Percentiles rank a stretch among this genome's conserved stretches.
Conservation (phyloP, 2,797 vertebrate genomes). For the Myotis planiceps region DNA sequence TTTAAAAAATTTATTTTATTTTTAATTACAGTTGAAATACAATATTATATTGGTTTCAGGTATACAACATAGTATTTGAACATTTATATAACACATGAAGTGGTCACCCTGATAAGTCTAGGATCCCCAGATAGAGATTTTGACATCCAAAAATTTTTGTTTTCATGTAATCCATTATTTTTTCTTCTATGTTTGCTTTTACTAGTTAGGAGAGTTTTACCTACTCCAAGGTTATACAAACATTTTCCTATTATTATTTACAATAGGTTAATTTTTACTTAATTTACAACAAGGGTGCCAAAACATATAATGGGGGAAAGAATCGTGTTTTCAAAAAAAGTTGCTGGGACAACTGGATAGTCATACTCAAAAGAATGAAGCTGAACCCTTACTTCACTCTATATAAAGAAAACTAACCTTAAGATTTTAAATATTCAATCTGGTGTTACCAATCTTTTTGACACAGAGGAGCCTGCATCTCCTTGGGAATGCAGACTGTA, state of each 20-base stretch:
- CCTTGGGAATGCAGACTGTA: background rate
- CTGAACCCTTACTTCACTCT: background rate
- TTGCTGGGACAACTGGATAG: background rate
- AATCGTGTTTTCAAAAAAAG: background rate
- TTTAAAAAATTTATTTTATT: background rate
- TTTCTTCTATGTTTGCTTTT: background rate
- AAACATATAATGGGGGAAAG: background rate
- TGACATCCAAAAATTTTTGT: background rate
- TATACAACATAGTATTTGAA: background rate
- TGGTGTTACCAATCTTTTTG: background rate
- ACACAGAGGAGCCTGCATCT: background rate
- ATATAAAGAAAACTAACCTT: background rate
- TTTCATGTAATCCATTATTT: background rate
- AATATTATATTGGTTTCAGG: background rate
- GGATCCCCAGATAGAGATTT: background rate
- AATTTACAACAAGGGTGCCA: background rate
- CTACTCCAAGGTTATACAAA: background rate
- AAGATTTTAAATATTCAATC: background rate
- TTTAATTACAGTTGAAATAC: background rate
- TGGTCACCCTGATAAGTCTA: background rate
- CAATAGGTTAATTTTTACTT: background rate
- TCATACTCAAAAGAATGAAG: background rate
- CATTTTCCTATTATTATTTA: background rate
- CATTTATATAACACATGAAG: background rate
- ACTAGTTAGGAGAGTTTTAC: background rate